These are phyloP conservation scores for Callyntrura sp. DNA, from an alignment of 2,888 invertebrate genomes.

Conservation along the genomic window DNA sequence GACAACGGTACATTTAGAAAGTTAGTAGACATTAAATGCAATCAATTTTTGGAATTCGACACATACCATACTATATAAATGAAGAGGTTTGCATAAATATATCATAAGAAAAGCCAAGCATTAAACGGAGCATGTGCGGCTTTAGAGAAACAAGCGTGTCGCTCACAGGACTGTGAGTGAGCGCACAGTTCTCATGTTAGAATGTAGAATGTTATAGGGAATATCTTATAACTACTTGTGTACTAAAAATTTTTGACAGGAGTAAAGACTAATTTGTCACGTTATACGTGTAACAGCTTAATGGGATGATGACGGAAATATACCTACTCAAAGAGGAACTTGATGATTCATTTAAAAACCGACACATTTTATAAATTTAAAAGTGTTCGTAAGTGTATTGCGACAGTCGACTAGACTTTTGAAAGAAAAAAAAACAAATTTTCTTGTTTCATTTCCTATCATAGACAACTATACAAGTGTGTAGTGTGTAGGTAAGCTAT, in stretches of 20 bases:
- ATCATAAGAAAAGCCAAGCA: slow-evolving; percentile 9
- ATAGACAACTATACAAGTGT: too few relatives aligned
- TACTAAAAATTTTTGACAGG: slow-evolving; percentile 25
- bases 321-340: slow-evolving; percentile 10
- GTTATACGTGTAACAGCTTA: slow-evolving; percentile 53
- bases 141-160: not conserved
- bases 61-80: not conserved
- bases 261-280: slow-evolving; percentile 69
- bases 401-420: too few relatives aligned
- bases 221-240: not conserved
- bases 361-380: not conserved
- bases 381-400: too few relatives aligned
- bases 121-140: not conserved
- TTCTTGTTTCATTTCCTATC: too few relatives aligned
- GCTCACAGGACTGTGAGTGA: not conserved
- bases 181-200: too few relatives aligned
- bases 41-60: slow-evolving; percentile 38
- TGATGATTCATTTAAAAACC: slow-evolving; percentile 58
- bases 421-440: too few relatives aligned
- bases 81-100: not conserved
- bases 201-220: too few relatives aligned
- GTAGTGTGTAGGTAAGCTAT: too few relatives aligned
- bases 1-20: slow-evolving; percentile 52
- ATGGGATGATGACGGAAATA: slow-evolving; percentile 69
- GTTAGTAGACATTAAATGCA: slow-evolving; percentile 38